Evolutionary conservation across 2,888 invertebrate genomes (phyloP).

Genomic region (Podotricha telesiphe): DNA sequence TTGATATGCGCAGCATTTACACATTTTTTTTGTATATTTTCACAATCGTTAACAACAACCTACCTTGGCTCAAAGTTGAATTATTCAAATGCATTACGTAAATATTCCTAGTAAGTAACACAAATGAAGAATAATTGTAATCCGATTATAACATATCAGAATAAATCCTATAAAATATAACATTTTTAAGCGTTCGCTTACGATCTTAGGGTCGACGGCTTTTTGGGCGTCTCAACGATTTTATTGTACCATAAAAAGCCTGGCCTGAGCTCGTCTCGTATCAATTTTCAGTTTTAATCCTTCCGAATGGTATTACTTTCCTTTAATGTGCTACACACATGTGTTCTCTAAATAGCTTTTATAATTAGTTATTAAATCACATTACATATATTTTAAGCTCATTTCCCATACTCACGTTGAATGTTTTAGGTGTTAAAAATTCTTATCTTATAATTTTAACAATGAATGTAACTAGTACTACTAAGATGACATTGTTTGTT

Average conservation of each 20-base stretch:
- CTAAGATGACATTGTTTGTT: no score
- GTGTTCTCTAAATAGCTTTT: constrained; percentile 17
- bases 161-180: constrained; percentile 58
- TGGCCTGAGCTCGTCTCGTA: constrained; percentile 47
- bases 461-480: neutral
- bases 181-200: constrained; percentile 54
- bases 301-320: constrained; percentile 32
- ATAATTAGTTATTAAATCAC: constrained; percentile 19
- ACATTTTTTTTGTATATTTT: neutral
- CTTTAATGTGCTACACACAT: constrained; percentile 21
- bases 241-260: constrained; percentile 62
- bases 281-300: constrained; percentile 35
- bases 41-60: neutral
- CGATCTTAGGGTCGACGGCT: constrained; percentile 58
- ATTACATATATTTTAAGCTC: neutral
- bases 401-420: neutral
- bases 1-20: neutral
- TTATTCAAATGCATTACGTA: constrained; percentile 24
- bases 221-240: constrained; percentile 56
- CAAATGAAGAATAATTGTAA: constrained; percentile 39
- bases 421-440: neutral
- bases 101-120: constrained; percentile 15
- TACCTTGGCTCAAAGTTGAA: constrained; percentile 9
- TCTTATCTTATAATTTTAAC: neutral
- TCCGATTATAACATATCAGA: constrained; percentile 51